These are phyloP conservation scores for Scaptodrosophila lebanonensis DNA, from an alignment of 1,140 invertebrate species.

Conservation along the genomic window DNA sequence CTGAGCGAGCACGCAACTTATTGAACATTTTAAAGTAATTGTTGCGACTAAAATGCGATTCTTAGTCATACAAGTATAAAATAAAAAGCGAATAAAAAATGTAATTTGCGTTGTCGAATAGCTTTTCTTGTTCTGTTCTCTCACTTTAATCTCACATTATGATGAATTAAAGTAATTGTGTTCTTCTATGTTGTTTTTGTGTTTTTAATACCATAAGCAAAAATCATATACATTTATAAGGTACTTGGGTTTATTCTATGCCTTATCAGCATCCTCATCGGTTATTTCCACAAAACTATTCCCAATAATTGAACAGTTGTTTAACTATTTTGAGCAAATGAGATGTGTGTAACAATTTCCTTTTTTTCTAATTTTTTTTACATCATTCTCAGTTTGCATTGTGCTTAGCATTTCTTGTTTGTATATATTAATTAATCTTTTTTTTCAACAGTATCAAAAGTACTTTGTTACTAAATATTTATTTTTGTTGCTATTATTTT, in stretches of 20 bases:
- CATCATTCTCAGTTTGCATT: conserved; percentile 33
- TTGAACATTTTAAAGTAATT: too few relatives aligned
- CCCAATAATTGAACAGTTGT: conserved; percentile 18
- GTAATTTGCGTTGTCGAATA: too few relatives aligned
- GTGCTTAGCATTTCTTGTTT: conserved; percentile 54
- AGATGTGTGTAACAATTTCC: conserved; percentile 41
- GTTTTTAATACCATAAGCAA: conserved; percentile 45
- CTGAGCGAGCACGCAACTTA: too few relatives aligned
- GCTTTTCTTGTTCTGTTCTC: too few relatives aligned
- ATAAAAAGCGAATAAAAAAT: too few relatives aligned
- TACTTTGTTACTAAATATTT: too few relatives aligned
- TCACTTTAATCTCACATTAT: too few relatives aligned
- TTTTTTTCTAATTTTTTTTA: conserved; percentile 21
- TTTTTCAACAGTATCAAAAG: conserved; percentile 54
- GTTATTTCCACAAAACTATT: conserved; percentile 13
- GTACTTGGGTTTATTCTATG: conserved; percentile 66
- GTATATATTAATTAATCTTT: neutral
- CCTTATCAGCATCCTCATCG: conserved; percentile 27
- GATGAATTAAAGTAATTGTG: too few relatives aligned
- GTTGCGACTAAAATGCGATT: too few relatives aligned
- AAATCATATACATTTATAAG: conserved; percentile 69
- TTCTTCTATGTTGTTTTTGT: conserved; percentile 29
- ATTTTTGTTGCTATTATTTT: conserved; percentile 28
- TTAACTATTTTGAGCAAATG: conserved; percentile 62
- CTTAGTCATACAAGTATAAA: too few relatives aligned